Conservation (phyloP, 2,888 invertebrate genomes). For the Yponomeuta sedellus region DNA sequence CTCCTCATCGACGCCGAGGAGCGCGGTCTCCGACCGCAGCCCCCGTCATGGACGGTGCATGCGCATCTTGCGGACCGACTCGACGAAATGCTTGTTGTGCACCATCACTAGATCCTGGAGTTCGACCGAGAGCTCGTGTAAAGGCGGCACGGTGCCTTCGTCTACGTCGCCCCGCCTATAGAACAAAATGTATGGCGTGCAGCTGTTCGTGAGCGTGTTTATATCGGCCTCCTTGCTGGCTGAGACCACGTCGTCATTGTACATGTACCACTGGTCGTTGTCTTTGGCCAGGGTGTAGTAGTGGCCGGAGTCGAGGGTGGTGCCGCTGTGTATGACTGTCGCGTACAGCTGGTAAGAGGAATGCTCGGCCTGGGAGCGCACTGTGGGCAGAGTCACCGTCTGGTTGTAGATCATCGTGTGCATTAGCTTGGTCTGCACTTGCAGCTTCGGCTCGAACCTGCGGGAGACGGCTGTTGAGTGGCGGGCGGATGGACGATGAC, state of each 20-base stretch:
- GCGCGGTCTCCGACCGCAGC: slow-evolving; percentile 20
- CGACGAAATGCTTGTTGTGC: slow-evolving; percentile 54
- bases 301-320: slow-evolving; percentile 89
- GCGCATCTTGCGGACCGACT: slow-evolving; percentile 40
- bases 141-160: slow-evolving; percentile 41
- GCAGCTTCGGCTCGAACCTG: slow-evolving; percentile 63
- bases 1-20: neutral
- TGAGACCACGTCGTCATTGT: slow-evolving; percentile 87
- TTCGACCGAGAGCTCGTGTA: slow-evolving; percentile 49
- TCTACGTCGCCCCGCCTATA: slow-evolving; percentile 75
- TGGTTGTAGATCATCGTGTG: slow-evolving; percentile 80
- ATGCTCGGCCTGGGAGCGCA: slow-evolving; percentile 43
- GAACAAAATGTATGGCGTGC: slow-evolving; percentile 90
- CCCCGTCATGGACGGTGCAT: slow-evolving; percentile 42
- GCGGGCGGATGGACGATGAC: neutral
- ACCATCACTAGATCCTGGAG: slow-evolving; percentile 46
- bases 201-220: slow-evolving; percentile 79
- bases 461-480: neutral
- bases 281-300: slow-evolving; percentile 90
- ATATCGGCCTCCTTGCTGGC: slow-evolving; percentile 77
- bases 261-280: slow-evolving; percentile 83
- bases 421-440: slow-evolving; percentile 87
- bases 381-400: slow-evolving; percentile 65
- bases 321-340: slow-evolving; percentile 89
- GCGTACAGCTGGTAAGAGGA: slow-evolving; percentile 84